Percentiles rank a stretch among this genome's conserved stretches.
These are phyloP conservation scores for Eucera pruinosa DNA, from an alignment of 2,888 invertebrate species.

Conservation along the genomic window DNA sequence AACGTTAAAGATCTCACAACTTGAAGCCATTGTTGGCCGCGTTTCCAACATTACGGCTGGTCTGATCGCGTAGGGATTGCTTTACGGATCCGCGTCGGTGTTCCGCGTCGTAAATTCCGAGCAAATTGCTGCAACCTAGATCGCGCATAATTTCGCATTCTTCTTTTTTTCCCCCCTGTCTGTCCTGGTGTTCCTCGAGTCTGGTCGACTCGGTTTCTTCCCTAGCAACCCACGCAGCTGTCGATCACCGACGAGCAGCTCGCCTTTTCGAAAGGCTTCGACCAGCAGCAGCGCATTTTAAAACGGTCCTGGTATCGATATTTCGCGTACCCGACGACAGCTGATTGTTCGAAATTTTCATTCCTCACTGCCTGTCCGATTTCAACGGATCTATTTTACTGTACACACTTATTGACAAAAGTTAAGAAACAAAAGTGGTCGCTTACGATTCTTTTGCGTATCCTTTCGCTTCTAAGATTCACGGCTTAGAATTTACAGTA, in stretches of 20 bases:
- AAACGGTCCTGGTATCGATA: constrained; percentile 32
- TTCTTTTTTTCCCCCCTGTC: neutral
- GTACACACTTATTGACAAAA: no score
- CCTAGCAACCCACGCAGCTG: constrained; percentile 32
- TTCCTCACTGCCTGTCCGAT: constrained; percentile 6
- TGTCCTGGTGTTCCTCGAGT: constrained; percentile 9
- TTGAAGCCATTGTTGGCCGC: no score
- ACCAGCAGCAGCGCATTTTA: neutral
- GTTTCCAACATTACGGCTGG: no score
- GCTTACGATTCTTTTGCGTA: no score
- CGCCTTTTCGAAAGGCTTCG: constrained; percentile 27
- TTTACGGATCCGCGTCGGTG: constrained; percentile 49
- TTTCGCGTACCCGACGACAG: constrained; percentile 49
- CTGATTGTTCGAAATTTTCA: constrained; percentile 28
- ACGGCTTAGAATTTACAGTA: no score
- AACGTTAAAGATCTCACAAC: no score
- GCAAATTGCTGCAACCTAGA: constrained; percentile 53
- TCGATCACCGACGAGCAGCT: constrained; percentile 13
- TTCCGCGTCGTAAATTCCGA: constrained; percentile 59
- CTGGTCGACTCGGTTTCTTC: constrained; percentile 28
- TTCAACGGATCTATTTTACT: no score
- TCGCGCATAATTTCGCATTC: constrained; percentile 41
- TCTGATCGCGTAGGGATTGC: no score
- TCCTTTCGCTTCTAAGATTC: no score
- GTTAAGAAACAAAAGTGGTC: no score